Evolutionary conservation across 35 echinoderm and acorn worm species (phyloP).

Genomic region (Lytechinus pictus): DNA sequence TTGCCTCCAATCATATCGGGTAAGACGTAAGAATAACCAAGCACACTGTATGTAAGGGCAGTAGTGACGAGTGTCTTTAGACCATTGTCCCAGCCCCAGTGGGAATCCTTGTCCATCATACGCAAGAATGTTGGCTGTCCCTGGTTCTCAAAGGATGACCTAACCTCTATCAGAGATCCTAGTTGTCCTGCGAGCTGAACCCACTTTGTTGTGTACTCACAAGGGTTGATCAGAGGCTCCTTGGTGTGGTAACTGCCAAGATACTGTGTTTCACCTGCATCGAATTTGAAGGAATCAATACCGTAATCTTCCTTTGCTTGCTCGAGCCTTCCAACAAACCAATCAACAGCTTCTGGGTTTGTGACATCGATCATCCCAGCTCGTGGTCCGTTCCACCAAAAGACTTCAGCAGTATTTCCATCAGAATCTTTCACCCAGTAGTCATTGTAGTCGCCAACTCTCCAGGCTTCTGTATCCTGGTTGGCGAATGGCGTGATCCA

Average conservation of each 20-base stretch:
- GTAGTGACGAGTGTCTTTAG: slow-evolving; percentile 76
- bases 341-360: slow-evolving; percentile 60
- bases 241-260: slow-evolving; percentile 52
- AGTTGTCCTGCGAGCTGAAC: slow-evolving; percentile 51
- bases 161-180: slow-evolving; percentile 60
- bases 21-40: slow-evolving; percentile 80
- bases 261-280: slow-evolving; percentile 71
- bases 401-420: slow-evolving; percentile 55
- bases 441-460: slow-evolving; percentile 54
- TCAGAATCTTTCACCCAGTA: slow-evolving; percentile 71
- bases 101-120: slow-evolving; percentile 69
- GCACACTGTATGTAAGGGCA: slow-evolving; percentile 63
- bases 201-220: slow-evolving; percentile 72
- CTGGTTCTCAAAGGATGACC: slow-evolving; percentile 68
- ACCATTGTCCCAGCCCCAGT: slow-evolving; percentile 75
- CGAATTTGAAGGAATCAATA: slow-evolving; percentile 87
- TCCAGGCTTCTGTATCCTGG: slow-evolving; percentile 59
- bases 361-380: slow-evolving; percentile 71
- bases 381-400: slow-evolving; percentile 79
- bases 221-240: slow-evolving; percentile 56
- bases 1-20: slow-evolving; percentile 90
- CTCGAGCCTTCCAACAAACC: slow-evolving; percentile 65
- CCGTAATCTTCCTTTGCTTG: slow-evolving; percentile 56
- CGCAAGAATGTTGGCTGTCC: slow-evolving; percentile 59
- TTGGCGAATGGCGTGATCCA: slow-evolving; percentile 81